phyloP scores from a whole-genome alignment of 92 coral and sea anemone genomes.

The Siderastrea siderea region DNA sequence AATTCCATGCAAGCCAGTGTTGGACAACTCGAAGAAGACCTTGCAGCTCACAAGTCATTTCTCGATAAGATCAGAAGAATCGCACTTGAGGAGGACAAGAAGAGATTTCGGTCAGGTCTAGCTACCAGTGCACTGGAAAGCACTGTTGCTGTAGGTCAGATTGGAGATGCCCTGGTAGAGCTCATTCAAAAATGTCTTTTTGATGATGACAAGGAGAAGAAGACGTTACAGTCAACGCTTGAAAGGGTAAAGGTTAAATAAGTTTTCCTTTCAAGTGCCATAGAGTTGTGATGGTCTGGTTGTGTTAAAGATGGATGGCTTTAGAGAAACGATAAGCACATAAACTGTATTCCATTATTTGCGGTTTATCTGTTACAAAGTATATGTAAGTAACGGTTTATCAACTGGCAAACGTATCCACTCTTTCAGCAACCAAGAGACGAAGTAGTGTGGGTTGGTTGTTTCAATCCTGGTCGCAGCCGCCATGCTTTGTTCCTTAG shows the following conservation, averaged over 20 bases:
- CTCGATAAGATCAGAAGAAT: conserved; percentile 69
- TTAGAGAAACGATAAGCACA: too few relatives aligned
- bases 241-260: conserved; percentile 53
- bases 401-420: too few relatives aligned
- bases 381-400: too few relatives aligned
- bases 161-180: conserved; percentile 80
- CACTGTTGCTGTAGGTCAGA: conserved; percentile 32
- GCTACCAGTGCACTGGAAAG: conserved; percentile 43
- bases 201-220: conserved; percentile 86
- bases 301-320: too few relatives aligned
- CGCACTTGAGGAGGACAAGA: conserved; percentile 74
- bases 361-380: too few relatives aligned
- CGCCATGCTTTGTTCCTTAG: too few relatives aligned
- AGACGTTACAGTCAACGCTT: conserved; percentile 61
- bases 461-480: too few relatives aligned
- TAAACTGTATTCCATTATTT: too few relatives aligned
- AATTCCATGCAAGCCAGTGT: conserved; percentile 58
- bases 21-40: conserved; percentile 62
- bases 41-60: conserved; percentile 54
- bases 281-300: too few relatives aligned
- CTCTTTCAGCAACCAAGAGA: too few relatives aligned
- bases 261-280: neutral
- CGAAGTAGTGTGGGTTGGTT: too few relatives aligned
- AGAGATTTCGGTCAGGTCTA: conserved; percentile 71
- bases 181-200: conserved; percentile 80